These are phyloP conservation scores for Magallana nippona DNA, from an alignment of 2,888 invertebrate species.

Conservation along the genomic window DNA sequence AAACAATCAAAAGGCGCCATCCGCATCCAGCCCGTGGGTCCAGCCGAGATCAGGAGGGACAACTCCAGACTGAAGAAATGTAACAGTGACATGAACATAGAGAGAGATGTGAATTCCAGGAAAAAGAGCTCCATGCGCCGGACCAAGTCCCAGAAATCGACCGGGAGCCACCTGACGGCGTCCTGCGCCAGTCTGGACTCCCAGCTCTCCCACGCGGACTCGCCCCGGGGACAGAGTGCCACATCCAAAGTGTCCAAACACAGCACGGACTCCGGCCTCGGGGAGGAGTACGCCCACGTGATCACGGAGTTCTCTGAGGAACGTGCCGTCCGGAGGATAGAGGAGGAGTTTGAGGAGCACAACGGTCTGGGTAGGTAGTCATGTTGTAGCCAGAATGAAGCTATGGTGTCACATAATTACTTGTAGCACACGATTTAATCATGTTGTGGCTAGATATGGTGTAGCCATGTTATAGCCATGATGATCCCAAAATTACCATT, in stretches of 20 bases:
- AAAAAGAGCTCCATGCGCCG: conserved; percentile 52
- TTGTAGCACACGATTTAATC: no score
- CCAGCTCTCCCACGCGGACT: conserved; percentile 54
- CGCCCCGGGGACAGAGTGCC: conserved; percentile 73
- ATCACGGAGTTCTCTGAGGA: conserved; percentile 74
- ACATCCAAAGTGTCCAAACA: conserved; percentile 72
- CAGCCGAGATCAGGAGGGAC: conserved; percentile 52
- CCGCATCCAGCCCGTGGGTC: conserved; percentile 66
- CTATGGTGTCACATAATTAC: no score
- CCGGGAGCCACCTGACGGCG: conserved; percentile 54
- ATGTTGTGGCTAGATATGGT: no score
- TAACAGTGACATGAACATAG: conserved; percentile 59
- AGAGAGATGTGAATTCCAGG: conserved; percentile 59
- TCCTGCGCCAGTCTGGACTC: conserved; percentile 62
- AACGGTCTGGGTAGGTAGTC: conserved; percentile 67
- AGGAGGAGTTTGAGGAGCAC: conserved; percentile 65
- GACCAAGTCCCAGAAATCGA: conserved; percentile 55
- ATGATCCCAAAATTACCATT: no score
- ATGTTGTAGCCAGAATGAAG: no score
- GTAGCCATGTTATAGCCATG: no score
- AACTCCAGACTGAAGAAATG: conserved; percentile 56
- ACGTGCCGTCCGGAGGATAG: conserved; percentile 63
- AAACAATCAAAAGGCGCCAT: conserved; percentile 68
- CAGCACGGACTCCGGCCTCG: conserved; percentile 76
- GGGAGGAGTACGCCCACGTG: conserved; percentile 67